Conservation (phyloP, 1,140 invertebrate genomes). For the Lerema accius region DNA sequence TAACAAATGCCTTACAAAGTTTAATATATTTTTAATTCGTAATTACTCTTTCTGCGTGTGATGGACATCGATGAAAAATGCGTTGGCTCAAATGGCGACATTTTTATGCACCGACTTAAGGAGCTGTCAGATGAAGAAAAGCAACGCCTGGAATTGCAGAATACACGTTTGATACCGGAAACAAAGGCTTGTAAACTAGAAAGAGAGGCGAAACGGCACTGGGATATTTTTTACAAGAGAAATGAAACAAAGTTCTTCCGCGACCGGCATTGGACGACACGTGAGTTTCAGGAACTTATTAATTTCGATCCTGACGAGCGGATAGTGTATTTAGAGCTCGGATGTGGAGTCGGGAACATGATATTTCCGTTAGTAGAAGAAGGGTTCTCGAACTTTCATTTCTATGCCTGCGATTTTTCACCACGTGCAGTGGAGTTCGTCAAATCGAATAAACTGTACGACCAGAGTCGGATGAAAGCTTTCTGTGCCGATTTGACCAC, state of each 20-base stretch:
- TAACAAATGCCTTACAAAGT: background rate
- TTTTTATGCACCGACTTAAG: slow-evolving; percentile 81
- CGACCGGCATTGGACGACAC: slow-evolving; percentile 97
- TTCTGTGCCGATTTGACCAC: slow-evolving; percentile 90
- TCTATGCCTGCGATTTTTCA: slow-evolving; percentile 98
- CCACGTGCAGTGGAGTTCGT: slow-evolving; percentile 94
- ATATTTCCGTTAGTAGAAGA: slow-evolving; percentile 96
- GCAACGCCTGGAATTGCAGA: slow-evolving; percentile 85
- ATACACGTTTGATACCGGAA: slow-evolving; percentile 86
- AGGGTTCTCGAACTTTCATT: slow-evolving; percentile 86
- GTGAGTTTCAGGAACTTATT: slow-evolving; percentile 95
- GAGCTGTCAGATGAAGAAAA: slow-evolving; percentile 84
- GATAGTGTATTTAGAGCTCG: slow-evolving; percentile 91
- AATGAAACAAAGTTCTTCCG: slow-evolving; percentile 97
- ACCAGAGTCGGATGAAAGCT: slow-evolving; percentile 86
- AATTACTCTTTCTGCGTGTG: slow-evolving; percentile 23
- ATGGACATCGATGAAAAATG: slow-evolving; percentile 66
- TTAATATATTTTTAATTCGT: background rate
- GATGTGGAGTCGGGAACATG: slow-evolving; percentile 99
- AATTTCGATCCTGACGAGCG: slow-evolving; percentile 64
- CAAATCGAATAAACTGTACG: slow-evolving; percentile 85
- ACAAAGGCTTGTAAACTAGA: slow-evolving; percentile 92
- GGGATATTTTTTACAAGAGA: slow-evolving; percentile 99
- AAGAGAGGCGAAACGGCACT: slow-evolving; percentile 94
- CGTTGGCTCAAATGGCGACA: slow-evolving; percentile 50